A percentile compares a stretch with the other conserved stretches of the same genome.
phyloP scores from a whole-genome alignment of 2,113 vertebrate genomes.

The Rostratula benghalensis region DNA sequence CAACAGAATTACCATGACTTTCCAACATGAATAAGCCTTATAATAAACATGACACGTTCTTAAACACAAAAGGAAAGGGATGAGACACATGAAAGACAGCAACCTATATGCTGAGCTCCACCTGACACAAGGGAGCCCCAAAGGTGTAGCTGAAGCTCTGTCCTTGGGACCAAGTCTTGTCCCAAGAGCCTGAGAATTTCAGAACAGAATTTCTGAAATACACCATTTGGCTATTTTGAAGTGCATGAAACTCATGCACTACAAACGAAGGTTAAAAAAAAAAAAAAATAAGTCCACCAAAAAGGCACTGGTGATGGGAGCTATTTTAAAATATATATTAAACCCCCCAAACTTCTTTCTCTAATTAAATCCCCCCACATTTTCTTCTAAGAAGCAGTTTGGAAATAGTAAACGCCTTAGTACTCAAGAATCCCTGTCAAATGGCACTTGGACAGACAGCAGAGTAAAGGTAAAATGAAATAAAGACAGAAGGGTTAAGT shows the following conservation, averaged over 20 bases:
- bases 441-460: not conserved
- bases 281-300: not conserved
- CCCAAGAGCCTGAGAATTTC: not conserved
- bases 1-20: rapidly evolving
- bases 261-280: not conserved
- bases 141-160: not conserved
- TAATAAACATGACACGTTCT: not conserved
- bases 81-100: not conserved
- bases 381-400: not conserved
- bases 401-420: not conserved
- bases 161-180: not conserved
- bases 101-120: not conserved
- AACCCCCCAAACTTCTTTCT: not conserved
- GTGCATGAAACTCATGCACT: rapidly evolving
- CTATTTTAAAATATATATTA: not conserved
- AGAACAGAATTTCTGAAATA: not conserved
- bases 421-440: not conserved
- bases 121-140: not conserved
- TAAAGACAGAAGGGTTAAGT: conserved; percentile 55
- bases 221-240: not conserved
- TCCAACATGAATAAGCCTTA: not conserved
- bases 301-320: not conserved
- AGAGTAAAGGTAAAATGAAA: not conserved
- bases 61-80: not conserved
- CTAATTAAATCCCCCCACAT: not conserved